Percentiles rank a stretch among this genome's conserved stretches.
phyloP scores from a whole-genome alignment of 2,113 vertebrate species.

The Pelecanus crispus region DNA sequence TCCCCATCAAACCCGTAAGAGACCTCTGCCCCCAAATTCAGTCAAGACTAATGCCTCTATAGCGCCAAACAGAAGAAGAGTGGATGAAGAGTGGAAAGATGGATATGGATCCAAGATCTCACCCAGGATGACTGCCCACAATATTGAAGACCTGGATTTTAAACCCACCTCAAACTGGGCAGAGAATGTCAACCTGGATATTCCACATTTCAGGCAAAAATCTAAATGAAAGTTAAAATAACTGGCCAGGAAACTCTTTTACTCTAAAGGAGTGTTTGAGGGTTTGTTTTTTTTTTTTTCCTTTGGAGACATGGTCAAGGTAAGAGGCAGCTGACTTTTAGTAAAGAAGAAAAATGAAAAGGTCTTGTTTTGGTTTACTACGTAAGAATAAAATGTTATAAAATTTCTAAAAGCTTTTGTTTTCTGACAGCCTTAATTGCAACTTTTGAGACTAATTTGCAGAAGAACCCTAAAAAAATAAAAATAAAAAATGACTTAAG shows the following conservation, averaged over 20 bases:
- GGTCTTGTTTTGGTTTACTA: neutral
- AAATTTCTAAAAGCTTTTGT: neutral
- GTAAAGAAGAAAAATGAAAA: neutral
- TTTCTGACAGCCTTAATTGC: neutral
- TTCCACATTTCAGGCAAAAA: neutral
- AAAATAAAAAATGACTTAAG: neutral
- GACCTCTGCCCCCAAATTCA: neutral
- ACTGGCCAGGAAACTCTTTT: neutral
- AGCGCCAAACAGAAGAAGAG: neutral
- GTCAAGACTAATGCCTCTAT: neutral
- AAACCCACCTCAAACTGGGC: neutral
- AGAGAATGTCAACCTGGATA: neutral
- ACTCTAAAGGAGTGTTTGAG: neutral
- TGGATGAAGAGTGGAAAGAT: neutral
- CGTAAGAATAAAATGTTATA: rapidly evolving
- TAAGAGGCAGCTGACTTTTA: neutral
- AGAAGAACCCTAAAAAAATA: neutral
- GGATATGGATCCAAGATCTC: neutral
- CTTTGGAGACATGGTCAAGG: neutral
- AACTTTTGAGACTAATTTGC: neutral
- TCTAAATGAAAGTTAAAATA: neutral
- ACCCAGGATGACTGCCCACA: neutral
- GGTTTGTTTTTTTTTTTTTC: too few relatives aligned
- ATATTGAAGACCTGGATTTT: neutral
- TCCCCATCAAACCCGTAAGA: neutral